Evolutionary conservation across 2,888 invertebrate species (phyloP), one percentile per base, ranked within the genome.

Genomic region (Serripes groenlandicus): DNA sequence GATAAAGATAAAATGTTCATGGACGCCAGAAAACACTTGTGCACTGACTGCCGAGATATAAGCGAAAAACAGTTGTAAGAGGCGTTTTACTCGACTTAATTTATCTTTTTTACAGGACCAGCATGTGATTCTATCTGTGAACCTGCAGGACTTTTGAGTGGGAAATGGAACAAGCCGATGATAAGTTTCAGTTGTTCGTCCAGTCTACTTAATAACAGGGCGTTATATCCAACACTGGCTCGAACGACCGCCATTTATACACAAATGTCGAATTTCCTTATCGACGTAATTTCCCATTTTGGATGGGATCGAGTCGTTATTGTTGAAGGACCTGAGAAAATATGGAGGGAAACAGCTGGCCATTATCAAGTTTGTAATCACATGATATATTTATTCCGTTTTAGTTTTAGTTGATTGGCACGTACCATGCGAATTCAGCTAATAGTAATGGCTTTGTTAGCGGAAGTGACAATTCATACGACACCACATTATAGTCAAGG

Each of bases 181-280:
- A 87, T 92, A 28, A 92, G 91, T 75, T 91, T 86, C 69, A 89
- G 90, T 18, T 92, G 92, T 68, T 86, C 89, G 9, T 88, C 88
- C 5, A 69, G 75, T 9, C 68, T 52, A 3, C 81, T 92, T 3
- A 86, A 83, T 18, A 75, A 90, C 76, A 78, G 78, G 1, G 34
- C 42, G 7, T n/a, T 56, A 21, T 92, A 88, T 75, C 85, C 90
- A 15, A 90, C 91, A 2, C 90, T 92, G 62, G 83, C 87, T 0
- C 70, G 91, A 72, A 90, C 88, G 9, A 80, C 88, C 9, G 82
- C 86, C 0, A 69, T 81, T 0, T 91, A 89, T 30, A 76, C 62
- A 1, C 83, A 88, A n/a, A 88, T 91, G 80, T 70, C 78, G 0
- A 42, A 75, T 26, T 80, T 90, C 58, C 49, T 91, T 0, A 56